These are phyloP conservation scores for Dasysyrphus albostriatus DNA, from an alignment of 2,888 invertebrate species.

Conservation along the genomic window DNA sequence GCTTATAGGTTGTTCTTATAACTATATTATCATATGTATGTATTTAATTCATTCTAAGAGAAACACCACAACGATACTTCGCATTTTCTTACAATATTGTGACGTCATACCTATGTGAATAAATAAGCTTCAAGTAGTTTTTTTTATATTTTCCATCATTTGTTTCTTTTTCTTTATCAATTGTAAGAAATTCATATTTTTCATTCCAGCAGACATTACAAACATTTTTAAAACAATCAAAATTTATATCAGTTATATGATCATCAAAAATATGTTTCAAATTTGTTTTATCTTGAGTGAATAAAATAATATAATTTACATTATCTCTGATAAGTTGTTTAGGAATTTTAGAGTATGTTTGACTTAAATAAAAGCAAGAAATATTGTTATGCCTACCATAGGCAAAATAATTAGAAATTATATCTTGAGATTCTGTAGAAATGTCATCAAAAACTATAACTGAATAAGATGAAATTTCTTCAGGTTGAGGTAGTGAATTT, in stretches of 20 bases:
- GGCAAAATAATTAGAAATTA: slow-evolving; percentile 26
- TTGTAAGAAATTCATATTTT: slow-evolving; percentile 15
- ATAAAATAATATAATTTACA: slow-evolving; percentile 43
- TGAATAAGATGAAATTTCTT: slow-evolving; percentile 4
- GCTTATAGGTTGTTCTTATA: too few species aligned
- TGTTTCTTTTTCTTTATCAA: slow-evolving; percentile 43
- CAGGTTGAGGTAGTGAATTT: slow-evolving; percentile 24
- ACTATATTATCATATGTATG: too few species aligned
- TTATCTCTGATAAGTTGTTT: slow-evolving; percentile 40
- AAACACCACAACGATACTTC: too few species aligned
- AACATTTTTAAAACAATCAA: slow-evolving; percentile 20
- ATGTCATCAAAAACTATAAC: slow-evolving; percentile 36
- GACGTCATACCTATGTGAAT: slow-evolving; percentile 32
- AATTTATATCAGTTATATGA: slow-evolving; percentile 26
- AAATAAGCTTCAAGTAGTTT: slow-evolving; percentile 39
- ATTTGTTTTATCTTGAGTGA: slow-evolving; percentile 23
- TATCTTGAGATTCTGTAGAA: slow-evolving; percentile 22
- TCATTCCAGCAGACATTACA: slow-evolving; percentile 23
- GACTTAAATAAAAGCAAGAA: slow-evolving; percentile 8
- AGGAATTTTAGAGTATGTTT: slow-evolving; percentile 20
- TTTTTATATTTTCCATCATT: slow-evolving; percentile 37
- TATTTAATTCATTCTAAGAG: too few species aligned
- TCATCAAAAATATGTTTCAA: slow-evolving; percentile 34
- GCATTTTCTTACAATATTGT: not conserved
- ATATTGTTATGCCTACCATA: not conserved